Evolutionary conservation across 1,140 invertebrate species (phyloP), one percentile per base, ranked within the genome.

Genomic region (Odontomachus brunneus): DNA sequence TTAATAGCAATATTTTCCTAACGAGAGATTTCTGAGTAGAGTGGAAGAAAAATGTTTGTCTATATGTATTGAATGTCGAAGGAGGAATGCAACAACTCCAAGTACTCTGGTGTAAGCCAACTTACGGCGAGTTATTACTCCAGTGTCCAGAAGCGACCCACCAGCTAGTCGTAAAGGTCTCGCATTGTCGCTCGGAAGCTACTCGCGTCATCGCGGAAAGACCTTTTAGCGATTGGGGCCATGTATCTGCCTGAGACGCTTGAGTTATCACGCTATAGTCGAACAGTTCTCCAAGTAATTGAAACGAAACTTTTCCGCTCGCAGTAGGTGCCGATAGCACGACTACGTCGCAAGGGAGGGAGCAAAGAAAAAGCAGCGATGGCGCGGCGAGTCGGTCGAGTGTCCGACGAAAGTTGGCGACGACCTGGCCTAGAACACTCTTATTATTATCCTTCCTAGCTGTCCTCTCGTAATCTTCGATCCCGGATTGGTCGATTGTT

Each of bases 171-270:
- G 55, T 67, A 44, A 67, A 76, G 19, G 60, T 65, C 74, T 76
- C 49, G 12, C 33, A 38, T 65, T 76, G 19, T 19, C 49, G 22
- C 33, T 57, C 33, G 24, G 26, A 48, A 14, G 29, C 26, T 38
- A 57, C 49, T 78, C 49, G 22, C 59, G 80, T 86, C 84, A 73
- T 69, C 73, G 29, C 53, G 69, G 76, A 57, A 72, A 26, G 83
- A 85, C 87, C 83, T 89, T 87, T 88, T 83, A 88, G 72, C 84
- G 87, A 89, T 89, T 89, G 88, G 78, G 72, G 33, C 85, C 83
- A 87, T 89, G 88, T 89, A 89, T 89, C 88, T 82, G 76, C 38
- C 55, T 53, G 51, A 51, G 55, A 48, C 83, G 86, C 38, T 75
- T 88, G 87, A 89, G 87, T 89, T 89, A 89, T 89, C 87, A 76